Base-by-base conservation (phyloP, 1,140 invertebrate species). In the Onthophagus taurus region DNA sequence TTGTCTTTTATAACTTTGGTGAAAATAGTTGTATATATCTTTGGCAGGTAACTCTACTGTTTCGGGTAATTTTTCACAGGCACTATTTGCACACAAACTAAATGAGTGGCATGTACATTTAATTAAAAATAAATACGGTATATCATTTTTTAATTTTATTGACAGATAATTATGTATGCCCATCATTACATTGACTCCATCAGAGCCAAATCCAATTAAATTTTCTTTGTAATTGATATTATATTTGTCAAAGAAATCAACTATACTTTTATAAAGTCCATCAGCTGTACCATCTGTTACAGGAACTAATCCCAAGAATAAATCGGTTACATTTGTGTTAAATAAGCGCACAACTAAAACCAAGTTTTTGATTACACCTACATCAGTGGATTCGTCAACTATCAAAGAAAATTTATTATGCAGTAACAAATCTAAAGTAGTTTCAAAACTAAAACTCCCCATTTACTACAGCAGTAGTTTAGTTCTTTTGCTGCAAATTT, bases 351-450 rank as follows among this genome's bases (percentile, higher is more conserved):
- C 51, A 36, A 62, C 49, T 18, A 65, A 20, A 16, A 46, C 53
- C 26, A 66, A 55, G 49, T 59, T 47, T 54, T 66, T 67, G 8
- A 18, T 47, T 6, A 34, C 47, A 17, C 36, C 45, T 19, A 46
- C 36, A 50, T 67, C 64, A 11, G 62, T 66, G 5, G 55, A 59
- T 50, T 66, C 65, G 43, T 67, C 63, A 42, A 66, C 53, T 16
- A 66, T 58, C 41, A 66, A 44, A 17, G 59, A 62, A 58, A 68
- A 67, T 43, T 59, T 57, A n/a, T 52, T 49, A 20, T 37, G 44
- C 48, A 49, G 36, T 12, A 64, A 42, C 43, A 48, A 24, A 33
- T 42, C 44, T 44, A 48, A 49, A 43, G 55, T 17, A 11, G 38
- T 31, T 12, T 41, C 45, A 17, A 24, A 23, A 19, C n/a, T 38